Percentiles rank a stretch among this genome's conserved stretches.
phyloP scores from a whole-genome alignment of 2,888 invertebrate species.

The Physocephala rufipes region DNA sequence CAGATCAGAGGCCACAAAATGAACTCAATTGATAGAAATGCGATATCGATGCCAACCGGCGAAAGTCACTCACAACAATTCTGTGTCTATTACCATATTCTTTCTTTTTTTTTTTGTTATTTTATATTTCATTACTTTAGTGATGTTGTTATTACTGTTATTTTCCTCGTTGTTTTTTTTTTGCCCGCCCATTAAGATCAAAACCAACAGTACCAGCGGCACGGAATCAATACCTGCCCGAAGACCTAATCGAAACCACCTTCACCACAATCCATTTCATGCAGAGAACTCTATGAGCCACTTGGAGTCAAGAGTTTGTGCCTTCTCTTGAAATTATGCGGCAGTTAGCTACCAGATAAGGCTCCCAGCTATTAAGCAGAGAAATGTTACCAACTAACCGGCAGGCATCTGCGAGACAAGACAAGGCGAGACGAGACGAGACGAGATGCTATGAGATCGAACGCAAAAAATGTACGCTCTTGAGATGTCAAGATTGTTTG shows the following conservation, averaged over 20 bases:
- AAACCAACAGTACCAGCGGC: slow-evolving; percentile 12
- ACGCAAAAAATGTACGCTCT: slow-evolving; percentile 15
- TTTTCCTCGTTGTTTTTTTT: slow-evolving; percentile 47
- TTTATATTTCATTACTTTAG: slow-evolving; percentile 57
- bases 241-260: slow-evolving; percentile 24
- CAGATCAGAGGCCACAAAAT: slow-evolving; percentile 28
- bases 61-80: slow-evolving; percentile 32
- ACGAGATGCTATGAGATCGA: background rate
- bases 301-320: slow-evolving; percentile 44
- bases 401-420: background rate
- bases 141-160: slow-evolving; percentile 56
- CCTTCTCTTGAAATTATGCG: slow-evolving; percentile 56
- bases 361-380: slow-evolving; percentile 44
- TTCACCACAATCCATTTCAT: slow-evolving; percentile 55
- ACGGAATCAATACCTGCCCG: slow-evolving; percentile 20
- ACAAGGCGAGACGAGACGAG: background rate
- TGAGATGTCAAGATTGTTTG: slow-evolving; percentile 27
- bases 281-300: background rate
- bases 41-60: slow-evolving; percentile 34
- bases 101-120: slow-evolving; percentile 45
- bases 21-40: slow-evolving; percentile 33
- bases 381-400: slow-evolving; percentile 5
- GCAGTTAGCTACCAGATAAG: slow-evolving; percentile 60
- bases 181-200: slow-evolving; percentile 10
- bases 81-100: slow-evolving; percentile 23